Conservation (phyloP, 30 jellyfish, hydroid and myxozoan genomes). For the Cassiopea andromeda region DNA sequence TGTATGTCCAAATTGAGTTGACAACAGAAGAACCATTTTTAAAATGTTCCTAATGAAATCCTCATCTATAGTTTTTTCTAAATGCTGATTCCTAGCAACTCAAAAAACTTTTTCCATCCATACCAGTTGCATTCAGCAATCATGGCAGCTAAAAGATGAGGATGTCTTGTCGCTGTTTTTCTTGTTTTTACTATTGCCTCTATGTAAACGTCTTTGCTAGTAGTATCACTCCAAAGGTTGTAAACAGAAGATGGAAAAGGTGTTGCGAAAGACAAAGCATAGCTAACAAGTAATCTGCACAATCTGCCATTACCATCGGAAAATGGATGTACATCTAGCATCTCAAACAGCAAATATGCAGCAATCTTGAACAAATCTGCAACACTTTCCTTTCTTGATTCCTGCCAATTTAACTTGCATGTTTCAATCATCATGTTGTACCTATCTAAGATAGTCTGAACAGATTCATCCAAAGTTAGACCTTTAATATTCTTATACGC, state of each 20-base stretch:
- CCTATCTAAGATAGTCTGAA: constrained; percentile 21
- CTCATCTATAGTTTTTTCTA: not conserved
- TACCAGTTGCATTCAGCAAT: constrained; percentile 27
- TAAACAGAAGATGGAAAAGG: constrained; percentile 49
- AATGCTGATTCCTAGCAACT: not conserved
- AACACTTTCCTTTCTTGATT: not conserved
- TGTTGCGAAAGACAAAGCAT: constrained; percentile 4
- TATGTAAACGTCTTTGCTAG: constrained; percentile 13
- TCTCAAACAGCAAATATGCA: constrained; percentile 26
- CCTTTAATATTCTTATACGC: not conserved
- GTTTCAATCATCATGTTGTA: constrained; percentile 19
- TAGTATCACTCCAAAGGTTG: constrained; percentile 11
- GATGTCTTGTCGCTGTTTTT: not conserved
- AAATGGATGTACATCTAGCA: constrained; percentile 60
- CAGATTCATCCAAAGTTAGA: not conserved
- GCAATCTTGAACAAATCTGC: constrained; percentile 21
- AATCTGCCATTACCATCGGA: constrained; percentile 62
- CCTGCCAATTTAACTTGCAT: not conserved
- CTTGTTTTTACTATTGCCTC: constrained; percentile 34
- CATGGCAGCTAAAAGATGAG: constrained; percentile 4
- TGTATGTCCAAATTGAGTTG: no score
- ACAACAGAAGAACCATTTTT: no score
- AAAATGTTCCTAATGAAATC: not conserved
- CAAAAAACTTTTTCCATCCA: constrained; percentile 23
- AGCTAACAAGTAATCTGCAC: constrained; percentile 37